These are phyloP conservation scores for Nannospalax galili DNA, from an alignment of 2,113 vertebrate species.

Conservation along the genomic window DNA sequence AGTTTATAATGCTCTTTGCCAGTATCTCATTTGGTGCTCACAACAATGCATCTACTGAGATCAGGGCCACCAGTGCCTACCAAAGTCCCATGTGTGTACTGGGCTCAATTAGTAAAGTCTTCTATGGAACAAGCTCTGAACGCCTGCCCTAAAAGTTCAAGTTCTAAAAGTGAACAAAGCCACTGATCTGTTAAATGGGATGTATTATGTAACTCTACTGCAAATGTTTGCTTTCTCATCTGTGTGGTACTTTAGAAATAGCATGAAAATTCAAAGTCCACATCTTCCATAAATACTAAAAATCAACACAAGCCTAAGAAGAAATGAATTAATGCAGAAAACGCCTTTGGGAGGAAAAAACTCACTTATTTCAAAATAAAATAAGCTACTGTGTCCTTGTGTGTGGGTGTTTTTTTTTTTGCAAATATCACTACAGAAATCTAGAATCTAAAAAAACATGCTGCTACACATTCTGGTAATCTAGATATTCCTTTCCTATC, in stretches of 20 bases:
- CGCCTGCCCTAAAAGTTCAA: too few relatives aligned
- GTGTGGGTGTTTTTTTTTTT: too few relatives aligned
- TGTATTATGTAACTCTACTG: too few relatives aligned
- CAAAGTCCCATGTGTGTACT: background rate
- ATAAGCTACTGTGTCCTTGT: background rate
- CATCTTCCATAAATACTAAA: conserved; percentile 32
- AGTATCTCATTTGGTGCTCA: background rate
- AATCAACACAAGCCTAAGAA: conserved; percentile 18
- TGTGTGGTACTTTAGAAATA: conserved; percentile 3
- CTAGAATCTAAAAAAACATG: background rate
- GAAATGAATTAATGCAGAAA: conserved; percentile 3
- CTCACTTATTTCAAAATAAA: conserved; percentile 5
- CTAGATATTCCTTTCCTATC: too few relatives aligned
- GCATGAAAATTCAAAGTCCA: background rate
- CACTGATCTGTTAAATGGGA: conserved; percentile 19
- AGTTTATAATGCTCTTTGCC: background rate
- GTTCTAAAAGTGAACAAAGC: background rate
- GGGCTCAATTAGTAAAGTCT: too few relatives aligned
- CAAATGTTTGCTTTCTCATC: too few relatives aligned
- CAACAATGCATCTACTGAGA: background rate
- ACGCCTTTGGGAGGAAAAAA: background rate
- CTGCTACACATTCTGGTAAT: too few relatives aligned
- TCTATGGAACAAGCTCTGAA: too few relatives aligned
- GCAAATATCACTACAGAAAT: background rate
- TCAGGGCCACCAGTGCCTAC: background rate